phyloP scores from a whole-genome alignment of 2,888 invertebrate species.

The Serrognathus titanus region DNA sequence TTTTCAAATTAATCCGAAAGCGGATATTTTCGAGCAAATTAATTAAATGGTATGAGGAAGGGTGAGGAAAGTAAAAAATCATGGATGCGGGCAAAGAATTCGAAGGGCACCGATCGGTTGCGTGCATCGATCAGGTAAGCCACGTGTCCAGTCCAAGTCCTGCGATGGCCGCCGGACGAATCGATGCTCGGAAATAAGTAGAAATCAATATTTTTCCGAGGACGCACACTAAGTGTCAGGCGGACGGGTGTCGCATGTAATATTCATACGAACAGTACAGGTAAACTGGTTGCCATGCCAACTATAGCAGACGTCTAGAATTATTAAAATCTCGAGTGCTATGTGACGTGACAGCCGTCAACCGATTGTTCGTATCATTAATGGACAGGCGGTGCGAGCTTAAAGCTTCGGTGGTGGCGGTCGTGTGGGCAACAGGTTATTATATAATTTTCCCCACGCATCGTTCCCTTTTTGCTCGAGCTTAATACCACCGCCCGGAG shows the following conservation, averaged over 20 bases:
- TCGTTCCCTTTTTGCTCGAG: too few species aligned
- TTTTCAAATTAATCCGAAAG: too few species aligned
- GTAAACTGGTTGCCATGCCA: constrained; percentile 21
- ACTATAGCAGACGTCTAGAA: constrained; percentile 20
- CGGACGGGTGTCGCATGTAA: constrained; percentile 19
- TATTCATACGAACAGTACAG: constrained; percentile 18
- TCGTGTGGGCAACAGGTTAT: constrained; percentile 21
- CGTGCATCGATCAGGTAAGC: not conserved
- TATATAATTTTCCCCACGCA: constrained; percentile 2
- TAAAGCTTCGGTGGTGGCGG: not conserved
- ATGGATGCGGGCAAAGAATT: not conserved
- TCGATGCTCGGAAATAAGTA: not conserved
- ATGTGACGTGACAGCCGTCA: constrained; percentile 11
- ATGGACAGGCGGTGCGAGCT: constrained; percentile 3
- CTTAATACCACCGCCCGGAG: not conserved
- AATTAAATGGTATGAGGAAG: too few species aligned
- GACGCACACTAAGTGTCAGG: not conserved
- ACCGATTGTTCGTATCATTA: constrained; percentile 7
- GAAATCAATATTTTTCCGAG: constrained; percentile 1
- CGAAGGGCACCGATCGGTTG: not conserved
- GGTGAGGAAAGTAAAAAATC: not conserved
- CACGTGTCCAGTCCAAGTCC: not conserved
- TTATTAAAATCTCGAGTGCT: constrained; percentile 25
- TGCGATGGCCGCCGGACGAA: not conserved
- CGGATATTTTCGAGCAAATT: too few species aligned